Evolutionary conservation across 35 echinoderm and acorn worm genomes (phyloP).

Genomic region (Lytechinus variegatus): DNA sequence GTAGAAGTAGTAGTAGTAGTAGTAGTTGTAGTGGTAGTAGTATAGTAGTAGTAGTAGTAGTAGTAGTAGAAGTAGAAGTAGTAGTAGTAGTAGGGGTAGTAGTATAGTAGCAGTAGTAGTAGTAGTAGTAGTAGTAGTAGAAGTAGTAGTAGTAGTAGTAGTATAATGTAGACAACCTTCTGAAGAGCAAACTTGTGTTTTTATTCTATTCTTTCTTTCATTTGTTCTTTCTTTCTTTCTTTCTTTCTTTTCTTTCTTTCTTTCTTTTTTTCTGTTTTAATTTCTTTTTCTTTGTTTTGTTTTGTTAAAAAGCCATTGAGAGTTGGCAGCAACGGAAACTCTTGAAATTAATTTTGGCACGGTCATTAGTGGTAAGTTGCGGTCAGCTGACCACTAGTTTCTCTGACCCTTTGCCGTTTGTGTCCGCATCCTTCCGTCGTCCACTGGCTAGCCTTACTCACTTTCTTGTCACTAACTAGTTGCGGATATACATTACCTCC

Average conservation of each 20-base stretch:
- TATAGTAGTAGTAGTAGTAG: too few relatives aligned
- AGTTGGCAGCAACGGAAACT: background rate
- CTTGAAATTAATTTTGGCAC: background rate
- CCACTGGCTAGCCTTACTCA: constrained; percentile 1
- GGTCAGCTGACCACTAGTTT: background rate
- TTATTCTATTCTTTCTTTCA: background rate
- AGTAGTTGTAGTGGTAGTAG: too few relatives aligned
- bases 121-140: too few relatives aligned
- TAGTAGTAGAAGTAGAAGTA: too few relatives aligned
- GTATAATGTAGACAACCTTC: too few relatives aligned
- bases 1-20: too few relatives aligned
- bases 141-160: too few relatives aligned
- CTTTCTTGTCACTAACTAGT: constrained; percentile 32
- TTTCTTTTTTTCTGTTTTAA: background rate
- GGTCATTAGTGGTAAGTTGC: background rate
- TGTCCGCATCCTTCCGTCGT: background rate
- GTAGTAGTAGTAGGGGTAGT: too few relatives aligned
- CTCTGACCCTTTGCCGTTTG: background rate
- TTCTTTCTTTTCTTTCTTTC: background rate
- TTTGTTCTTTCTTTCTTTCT: background rate
- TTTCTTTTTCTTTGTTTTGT: too few relatives aligned
- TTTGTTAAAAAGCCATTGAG: too few relatives aligned
- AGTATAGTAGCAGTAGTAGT: too few relatives aligned
- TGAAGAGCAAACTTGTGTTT: too few relatives aligned
- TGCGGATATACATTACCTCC: constrained; percentile 32